Evolutionary conservation across 2,113 vertebrate genomes (phyloP).

Genomic region (Pseudopodoces humilis): DNA sequence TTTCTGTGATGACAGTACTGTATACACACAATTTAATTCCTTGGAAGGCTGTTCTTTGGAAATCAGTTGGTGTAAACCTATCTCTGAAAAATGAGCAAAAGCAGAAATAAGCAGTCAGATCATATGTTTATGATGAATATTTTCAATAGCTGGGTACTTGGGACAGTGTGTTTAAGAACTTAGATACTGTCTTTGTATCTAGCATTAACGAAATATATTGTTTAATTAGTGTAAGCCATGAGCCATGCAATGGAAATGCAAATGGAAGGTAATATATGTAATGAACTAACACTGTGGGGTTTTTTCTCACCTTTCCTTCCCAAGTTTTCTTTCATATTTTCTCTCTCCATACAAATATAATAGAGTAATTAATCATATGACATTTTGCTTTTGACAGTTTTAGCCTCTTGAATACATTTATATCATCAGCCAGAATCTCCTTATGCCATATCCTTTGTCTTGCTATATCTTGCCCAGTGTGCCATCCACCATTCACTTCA

Average conservation of each 20-base stretch:
- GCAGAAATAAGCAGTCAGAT: neutral
- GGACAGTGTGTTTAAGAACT: neutral
- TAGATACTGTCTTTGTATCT: neutral
- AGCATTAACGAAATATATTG: neutral
- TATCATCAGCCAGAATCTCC: neutral
- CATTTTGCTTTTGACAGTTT: constrained; percentile 11
- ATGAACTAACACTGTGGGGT: accelerated
- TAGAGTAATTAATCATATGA: constrained; percentile 56
- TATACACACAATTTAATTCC: neutral
- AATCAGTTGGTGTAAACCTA: neutral
- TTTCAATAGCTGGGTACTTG: neutral
- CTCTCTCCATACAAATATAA: neutral
- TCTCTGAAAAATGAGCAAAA: neutral
- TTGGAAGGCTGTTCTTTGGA: neutral
- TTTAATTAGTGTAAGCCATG: neutral
- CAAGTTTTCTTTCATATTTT: neutral
- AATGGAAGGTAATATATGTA: neutral
- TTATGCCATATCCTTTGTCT: neutral
- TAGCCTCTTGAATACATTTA: constrained; percentile 13
- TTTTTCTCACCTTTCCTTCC: neutral
- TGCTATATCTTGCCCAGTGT: neutral
- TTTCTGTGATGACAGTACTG: neutral
- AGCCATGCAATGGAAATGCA: neutral
- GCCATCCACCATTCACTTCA: constrained; percentile 45
- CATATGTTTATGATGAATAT: accelerated